Percentiles rank a stretch among this genome's conserved stretches.
Evolutionary conservation across 2,888 invertebrate species (phyloP).

Genomic region (Lasioglossum figueresi): DNA sequence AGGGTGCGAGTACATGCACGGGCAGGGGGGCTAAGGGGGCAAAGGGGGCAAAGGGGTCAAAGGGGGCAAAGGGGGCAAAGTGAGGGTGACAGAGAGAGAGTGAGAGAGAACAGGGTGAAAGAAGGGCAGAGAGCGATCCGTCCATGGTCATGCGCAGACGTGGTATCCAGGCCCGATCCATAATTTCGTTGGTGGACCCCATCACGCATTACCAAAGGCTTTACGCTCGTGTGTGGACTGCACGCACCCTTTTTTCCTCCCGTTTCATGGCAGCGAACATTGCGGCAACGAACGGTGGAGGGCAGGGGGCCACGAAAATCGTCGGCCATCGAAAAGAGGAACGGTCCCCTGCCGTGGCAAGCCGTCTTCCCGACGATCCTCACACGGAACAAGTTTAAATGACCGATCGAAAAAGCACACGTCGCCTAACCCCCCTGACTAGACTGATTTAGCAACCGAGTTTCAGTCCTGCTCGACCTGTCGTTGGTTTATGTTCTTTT

Average conservation of each 20-base stretch:
- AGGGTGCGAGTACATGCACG: constrained; percentile 38
- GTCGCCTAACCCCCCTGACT: background rate
- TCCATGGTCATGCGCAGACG: constrained; percentile 74
- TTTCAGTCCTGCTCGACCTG: background rate
- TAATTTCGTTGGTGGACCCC: constrained; percentile 80
- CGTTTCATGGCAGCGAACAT: constrained; percentile 28
- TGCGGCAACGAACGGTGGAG: background rate
- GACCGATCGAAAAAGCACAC: constrained; percentile 14
- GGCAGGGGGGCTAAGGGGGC: background rate
- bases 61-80: background rate
- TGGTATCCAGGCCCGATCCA: constrained; percentile 78
- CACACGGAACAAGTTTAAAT: background rate
- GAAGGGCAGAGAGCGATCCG: constrained; percentile 55
- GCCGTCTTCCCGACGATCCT: constrained; percentile 17
- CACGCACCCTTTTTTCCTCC: constrained; percentile 64
- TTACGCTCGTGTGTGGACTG: constrained; percentile 57
- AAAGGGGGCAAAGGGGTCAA: background rate
- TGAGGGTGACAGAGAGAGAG: background rate
- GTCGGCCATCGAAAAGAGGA: constrained; percentile 16
- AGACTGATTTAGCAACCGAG: background rate
- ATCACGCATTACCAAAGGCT: constrained; percentile 72
- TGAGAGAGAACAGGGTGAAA: constrained; percentile 33
- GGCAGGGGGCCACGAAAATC: constrained; percentile 42
- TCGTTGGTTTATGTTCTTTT: background rate
- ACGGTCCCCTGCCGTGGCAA: constrained; percentile 20